These are phyloP conservation scores for Cassiopea andromeda DNA, from an alignment of 30 jellyfish, hydroid and myxozoan genomes.

Conservation along the genomic window DNA sequence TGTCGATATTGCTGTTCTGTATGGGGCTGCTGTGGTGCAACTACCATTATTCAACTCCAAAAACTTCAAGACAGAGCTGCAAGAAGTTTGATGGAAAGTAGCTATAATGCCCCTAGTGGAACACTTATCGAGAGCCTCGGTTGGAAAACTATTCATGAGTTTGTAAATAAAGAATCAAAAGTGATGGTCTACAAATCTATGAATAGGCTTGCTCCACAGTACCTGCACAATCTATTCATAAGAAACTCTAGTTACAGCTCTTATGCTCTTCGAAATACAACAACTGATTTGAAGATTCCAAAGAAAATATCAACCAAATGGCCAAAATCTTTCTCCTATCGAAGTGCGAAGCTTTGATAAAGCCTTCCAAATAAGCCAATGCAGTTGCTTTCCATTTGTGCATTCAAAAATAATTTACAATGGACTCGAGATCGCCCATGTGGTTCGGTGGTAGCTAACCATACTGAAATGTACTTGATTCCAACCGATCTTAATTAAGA, in stretches of 20 bases:
- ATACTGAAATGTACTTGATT: background rate
- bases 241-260: background rate
- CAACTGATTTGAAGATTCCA: background rate
- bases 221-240: background rate
- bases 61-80: slow-evolving; percentile 5
- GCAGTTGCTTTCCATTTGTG: background rate
- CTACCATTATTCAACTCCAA: background rate
- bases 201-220: background rate
- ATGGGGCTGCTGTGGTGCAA: slow-evolving; percentile 8
- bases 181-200: background rate
- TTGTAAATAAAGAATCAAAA: background rate
- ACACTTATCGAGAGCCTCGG: background rate
- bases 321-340: background rate
- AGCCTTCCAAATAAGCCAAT: background rate
- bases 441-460: background rate
- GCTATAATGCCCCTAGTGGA: background rate
- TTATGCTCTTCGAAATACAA: background rate
- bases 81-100: background rate
- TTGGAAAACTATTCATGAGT: background rate
- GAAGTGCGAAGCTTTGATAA: background rate
- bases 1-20: background rate
- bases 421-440: background rate
- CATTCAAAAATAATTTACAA: background rate
- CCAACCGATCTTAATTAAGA: background rate
- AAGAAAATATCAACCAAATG: background rate